Evolutionary conservation across 2,888 invertebrate species (phyloP).

Genomic region (Ophion ellenae): DNA sequence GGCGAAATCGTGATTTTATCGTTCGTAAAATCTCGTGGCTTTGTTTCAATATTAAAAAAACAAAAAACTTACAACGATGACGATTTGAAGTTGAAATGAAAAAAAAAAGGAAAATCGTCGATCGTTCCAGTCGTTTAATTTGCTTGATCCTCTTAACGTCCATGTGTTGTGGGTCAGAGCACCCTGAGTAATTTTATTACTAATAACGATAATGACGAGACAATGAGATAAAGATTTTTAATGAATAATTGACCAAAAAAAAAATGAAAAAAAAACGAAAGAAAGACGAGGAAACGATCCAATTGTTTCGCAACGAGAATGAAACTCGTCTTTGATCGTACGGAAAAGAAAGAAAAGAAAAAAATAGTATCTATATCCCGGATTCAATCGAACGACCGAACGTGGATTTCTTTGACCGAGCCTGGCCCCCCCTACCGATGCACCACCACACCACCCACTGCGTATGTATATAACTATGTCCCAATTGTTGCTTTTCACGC

Average conservation of each 20-base stretch:
- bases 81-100: constrained; percentile 30
- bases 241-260: constrained; percentile 43
- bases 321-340: constrained; percentile 63
- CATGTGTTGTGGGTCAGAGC: constrained; percentile 84
- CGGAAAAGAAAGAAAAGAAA: constrained; percentile 40
- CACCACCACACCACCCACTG: constrained; percentile 80
- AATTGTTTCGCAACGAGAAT: constrained; percentile 62
- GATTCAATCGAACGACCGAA: constrained; percentile 66
- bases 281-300: constrained; percentile 51
- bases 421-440: constrained; percentile 78
- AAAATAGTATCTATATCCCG: constrained; percentile 63
- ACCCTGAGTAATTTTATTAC: constrained; percentile 76
- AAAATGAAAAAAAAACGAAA: constrained; percentile 9
- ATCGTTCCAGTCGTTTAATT: constrained; percentile 63
- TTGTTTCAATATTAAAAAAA: constrained; percentile 18
- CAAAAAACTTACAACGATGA: constrained; percentile 32
- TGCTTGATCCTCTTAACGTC: constrained; percentile 77
- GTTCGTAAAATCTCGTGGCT: constrained; percentile 61
- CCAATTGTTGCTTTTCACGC: constrained; percentile 63
- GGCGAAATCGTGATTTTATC: constrained; percentile 63
- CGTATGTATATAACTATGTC: constrained; percentile 67
- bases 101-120: constrained; percentile 41
- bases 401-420: constrained; percentile 69
- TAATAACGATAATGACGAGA: constrained; percentile 67
- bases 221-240: constrained; percentile 55